Conservation (phyloP, 2,888 invertebrate genomes). For the Lomographa bimaculata region DNA sequence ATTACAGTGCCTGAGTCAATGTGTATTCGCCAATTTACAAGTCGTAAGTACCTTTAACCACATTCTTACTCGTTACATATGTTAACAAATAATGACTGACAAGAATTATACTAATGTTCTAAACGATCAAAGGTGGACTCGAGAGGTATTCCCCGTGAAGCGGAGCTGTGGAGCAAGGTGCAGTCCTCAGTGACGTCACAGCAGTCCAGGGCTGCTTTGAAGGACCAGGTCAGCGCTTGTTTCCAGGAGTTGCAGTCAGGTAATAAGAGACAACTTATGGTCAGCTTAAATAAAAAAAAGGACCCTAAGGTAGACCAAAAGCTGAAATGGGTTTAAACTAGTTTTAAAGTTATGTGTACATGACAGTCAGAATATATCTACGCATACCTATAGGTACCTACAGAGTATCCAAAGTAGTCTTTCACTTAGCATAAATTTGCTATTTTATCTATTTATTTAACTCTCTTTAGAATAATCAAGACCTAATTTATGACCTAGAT, state of each 20-base stretch:
- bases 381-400: no score
- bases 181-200: conserved; percentile 69
- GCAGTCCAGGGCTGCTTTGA: conserved; percentile 62
- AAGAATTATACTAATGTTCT: background rate
- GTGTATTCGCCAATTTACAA: conserved; percentile 78
- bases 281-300: no score
- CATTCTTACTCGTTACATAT: background rate
- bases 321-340: no score
- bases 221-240: conserved; percentile 69
- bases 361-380: no score
- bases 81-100: conserved; percentile 3
- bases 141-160: conserved; percentile 72
- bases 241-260: conserved; percentile 74
- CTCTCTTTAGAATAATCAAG: no score
- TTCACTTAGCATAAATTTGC: no score
- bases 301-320: no score
- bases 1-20: conserved; percentile 77
- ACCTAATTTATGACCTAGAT: no score
- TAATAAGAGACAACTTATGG: conserved; percentile 31
- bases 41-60: conserved; percentile 58
- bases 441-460: no score
- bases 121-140: conserved; percentile 58
- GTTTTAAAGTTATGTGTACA: no score
- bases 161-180: conserved; percentile 67
- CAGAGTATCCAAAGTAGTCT: no score